A percentile compares a stretch with the other conserved stretches of the same genome.
Conservation (phyloP, 2,888 invertebrate species). For the Acanthosoma haemorrhoidale region DNA sequence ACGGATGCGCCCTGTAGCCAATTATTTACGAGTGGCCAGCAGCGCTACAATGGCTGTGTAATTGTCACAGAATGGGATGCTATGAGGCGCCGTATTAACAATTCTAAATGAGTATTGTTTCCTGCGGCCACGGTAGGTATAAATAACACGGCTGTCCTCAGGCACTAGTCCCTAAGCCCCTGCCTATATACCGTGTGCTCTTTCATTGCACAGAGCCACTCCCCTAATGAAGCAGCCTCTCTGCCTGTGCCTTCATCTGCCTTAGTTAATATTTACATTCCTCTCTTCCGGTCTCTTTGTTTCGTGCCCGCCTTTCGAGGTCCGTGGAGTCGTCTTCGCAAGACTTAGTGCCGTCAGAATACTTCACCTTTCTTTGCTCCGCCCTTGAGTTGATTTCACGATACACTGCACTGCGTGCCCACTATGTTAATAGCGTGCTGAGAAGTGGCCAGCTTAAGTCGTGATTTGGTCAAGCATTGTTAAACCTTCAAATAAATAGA, state of each 20-base stretch:
- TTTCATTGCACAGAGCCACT: conserved; percentile 7
- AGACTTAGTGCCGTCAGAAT: no score
- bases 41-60: conserved; percentile 35
- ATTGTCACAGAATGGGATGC: conserved; percentile 35
- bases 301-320: neutral
- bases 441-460: no score
- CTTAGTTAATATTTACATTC: conserved; percentile 3
- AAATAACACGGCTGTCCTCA: conserved; percentile 2
- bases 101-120: conserved; percentile 38
- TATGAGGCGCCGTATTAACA: conserved; percentile 36
- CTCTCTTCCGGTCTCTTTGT: neutral
- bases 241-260: neutral
- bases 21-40: conserved; percentile 33
- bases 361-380: no score
- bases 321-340: no score
- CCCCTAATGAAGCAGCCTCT: conserved; percentile 13
- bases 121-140: conserved; percentile 3
- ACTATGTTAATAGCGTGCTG: no score
- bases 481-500: no score
- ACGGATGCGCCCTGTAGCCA: conserved; percentile 25
- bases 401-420: no score
- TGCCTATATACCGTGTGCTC: no score
- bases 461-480: no score
- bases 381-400: no score
- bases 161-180: no score